A percentile compares a stretch with the other conserved stretches of the same genome.
These are phyloP conservation scores for Apostichopus californicus DNA, from an alignment of 35 echinoderm and acorn worm species.

Conservation along the genomic window DNA sequence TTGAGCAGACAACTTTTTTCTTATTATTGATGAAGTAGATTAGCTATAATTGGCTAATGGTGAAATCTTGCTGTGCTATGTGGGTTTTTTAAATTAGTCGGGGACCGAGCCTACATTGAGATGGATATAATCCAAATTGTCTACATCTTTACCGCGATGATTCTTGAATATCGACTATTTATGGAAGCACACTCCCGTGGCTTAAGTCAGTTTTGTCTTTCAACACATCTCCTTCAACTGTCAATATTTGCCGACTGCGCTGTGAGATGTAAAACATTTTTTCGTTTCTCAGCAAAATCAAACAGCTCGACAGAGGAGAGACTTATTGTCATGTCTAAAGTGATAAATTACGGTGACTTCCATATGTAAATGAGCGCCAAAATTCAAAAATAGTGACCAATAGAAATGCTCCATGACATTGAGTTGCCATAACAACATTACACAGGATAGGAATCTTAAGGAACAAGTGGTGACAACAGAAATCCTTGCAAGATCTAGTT, in stretches of 20 bases:
- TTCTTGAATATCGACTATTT: neutral
- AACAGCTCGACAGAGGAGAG: neutral
- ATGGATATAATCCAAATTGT: too few relatives aligned
- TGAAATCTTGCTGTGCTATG: too few relatives aligned
- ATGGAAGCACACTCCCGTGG: neutral
- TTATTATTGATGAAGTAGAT: too few relatives aligned
- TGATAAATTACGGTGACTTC: neutral
- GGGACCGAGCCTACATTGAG: too few relatives aligned
- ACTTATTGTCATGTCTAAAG: neutral
- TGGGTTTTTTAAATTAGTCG: too few relatives aligned
- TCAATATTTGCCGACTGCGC: neutral
- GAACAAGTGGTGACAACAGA: neutral
- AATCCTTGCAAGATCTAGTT: too few relatives aligned
- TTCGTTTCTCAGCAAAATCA: constrained; percentile 9
- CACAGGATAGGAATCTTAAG: neutral
- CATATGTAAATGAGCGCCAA: neutral
- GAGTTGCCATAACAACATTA: neutral
- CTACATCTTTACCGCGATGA: neutral
- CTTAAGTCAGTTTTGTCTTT: neutral
- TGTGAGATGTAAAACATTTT: neutral
- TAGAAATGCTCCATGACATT: neutral
- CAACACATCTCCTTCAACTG: neutral
- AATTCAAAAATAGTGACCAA: neutral
- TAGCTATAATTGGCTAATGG: too few relatives aligned
- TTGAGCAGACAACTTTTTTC: too few relatives aligned